Base-by-base conservation (phyloP, 2,113 vertebrate genomes). In the Monopterus albus region DNA sequence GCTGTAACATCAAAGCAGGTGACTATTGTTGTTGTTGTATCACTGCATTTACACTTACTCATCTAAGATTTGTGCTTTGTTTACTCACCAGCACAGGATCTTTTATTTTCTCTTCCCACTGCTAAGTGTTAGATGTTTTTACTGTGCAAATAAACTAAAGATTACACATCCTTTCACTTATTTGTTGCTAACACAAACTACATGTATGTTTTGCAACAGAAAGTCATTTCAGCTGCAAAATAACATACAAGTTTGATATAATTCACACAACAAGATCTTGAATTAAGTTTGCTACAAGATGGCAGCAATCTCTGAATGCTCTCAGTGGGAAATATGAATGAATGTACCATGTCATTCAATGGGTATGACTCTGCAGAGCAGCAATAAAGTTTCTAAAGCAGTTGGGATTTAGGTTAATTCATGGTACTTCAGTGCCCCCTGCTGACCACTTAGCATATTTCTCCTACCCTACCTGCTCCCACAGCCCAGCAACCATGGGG, bases 301-400 rank as follows among this genome's bases (percentile, higher is more conserved):
- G 36, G 62, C 18, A 57, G 29, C 38, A 72, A 87, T 73, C 57
- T 58, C 49, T 57, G 43, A 82, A 63, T 55, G 62, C 69, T 85
- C 58, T 72, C 26, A 31, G 49, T 57, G 66, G 74, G 51, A 88
- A 90, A 85, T 81, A 78, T 89, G 82, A 83, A 88, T 87, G 74
- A 80, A 80, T 51, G 29, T 82, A 78, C 73, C 53, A 45, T 45
- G 78, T 72, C 65, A 72, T 79, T 85, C 78, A 52, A 46, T 42
- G 75, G 71, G 66, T 82, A 73, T 82, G 79, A 89, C 84, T 87
- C 77, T 81, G 71, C 78, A 87, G 52, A 76, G 81, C 21, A 72
- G 35, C 64, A 57, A 15, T 13, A 6, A 66, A 46, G 47, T 76
- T 77, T 76, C 7, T 17, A 7, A 21, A 73, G 43, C 20, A 3